Evolutionary conservation across 2,797 vertebrate genomes (phyloP), one percentile per base, ranked within the genome.

Genomic region (Morelia viridis): DNA sequence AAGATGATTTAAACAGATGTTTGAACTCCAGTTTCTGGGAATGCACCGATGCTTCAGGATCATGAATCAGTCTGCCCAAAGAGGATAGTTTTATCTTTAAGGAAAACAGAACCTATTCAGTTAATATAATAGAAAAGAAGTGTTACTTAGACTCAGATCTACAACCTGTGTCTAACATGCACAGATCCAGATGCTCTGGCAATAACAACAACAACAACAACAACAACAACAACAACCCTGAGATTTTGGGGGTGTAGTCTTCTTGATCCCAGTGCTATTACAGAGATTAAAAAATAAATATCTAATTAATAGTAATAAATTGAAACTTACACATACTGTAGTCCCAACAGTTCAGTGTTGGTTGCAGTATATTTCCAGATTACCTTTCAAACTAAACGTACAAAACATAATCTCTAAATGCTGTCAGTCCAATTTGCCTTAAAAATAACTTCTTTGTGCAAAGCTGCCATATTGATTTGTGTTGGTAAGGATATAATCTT

Each of bases 361-460:
- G 2, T 87, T 64, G 58, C 19, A 64, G 17, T 35, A 56, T 31
- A 57, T 56, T 85, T 60, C 26, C 46, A 87, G 76, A 87, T 26
- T 65, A 71, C 4, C 76, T 87, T 91, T 53, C 15, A 80, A 92
- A 83, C 28, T 68, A 86, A 80, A n/a, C 28, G 35, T 92, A 86
- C 24, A 64, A 64, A 68, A 22, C 64, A 13, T 71, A 5, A 19
- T 41, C 24, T 84, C n/a, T 88, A 83, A 84, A 92, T 46, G 50
- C 24, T 26, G 15, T 61, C 50, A 26, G n/a, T 87, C 80, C 68
- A 90, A 31, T 41, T 10, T 87, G 60, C 46, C 13, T 89, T 58
- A 62, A 6, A 57, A 83, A 13, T 4, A n/a, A 3, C n/a, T 58
- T 62, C 61, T 35, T 17, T 28, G 24, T 24, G 15, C 76, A 83